Evolutionary conservation across 2,888 invertebrate species (phyloP).

Genomic region (Pollenia angustigena): DNA sequence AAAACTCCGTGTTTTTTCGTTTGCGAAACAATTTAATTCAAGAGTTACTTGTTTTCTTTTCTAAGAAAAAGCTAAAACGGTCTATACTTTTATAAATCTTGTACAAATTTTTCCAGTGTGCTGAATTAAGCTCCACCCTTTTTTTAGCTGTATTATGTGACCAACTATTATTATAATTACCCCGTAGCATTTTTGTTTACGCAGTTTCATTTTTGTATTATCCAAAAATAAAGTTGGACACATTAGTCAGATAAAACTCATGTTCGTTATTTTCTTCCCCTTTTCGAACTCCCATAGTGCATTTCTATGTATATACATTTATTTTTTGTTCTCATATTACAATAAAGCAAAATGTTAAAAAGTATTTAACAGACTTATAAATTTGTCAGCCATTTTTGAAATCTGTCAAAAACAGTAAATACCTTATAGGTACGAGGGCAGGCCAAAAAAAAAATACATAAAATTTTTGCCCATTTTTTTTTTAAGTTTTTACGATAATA

Average conservation of each 20-base stretch:
- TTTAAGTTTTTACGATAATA: background rate
- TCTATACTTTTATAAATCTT: too few relatives aligned
- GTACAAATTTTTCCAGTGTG: slow-evolving; percentile 19
- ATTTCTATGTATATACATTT: background rate
- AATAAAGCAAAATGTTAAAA: background rate
- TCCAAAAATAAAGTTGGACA: too few relatives aligned
- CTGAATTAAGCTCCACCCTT: slow-evolving; percentile 48
- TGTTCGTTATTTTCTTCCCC: too few relatives aligned
- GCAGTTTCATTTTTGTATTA: too few relatives aligned
- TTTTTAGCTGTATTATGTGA: background rate
- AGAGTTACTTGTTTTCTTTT: too few relatives aligned
- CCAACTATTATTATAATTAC: background rate
- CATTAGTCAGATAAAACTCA: too few relatives aligned
- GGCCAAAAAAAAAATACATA: background rate
- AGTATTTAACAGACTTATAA: slow-evolving; percentile 20
- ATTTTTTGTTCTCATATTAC: too few relatives aligned
- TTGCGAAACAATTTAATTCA: too few relatives aligned
- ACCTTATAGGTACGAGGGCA: background rate
- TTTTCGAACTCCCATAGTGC: background rate
- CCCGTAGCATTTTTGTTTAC: background rate
- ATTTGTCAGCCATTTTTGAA: slow-evolving; percentile 59
- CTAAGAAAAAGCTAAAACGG: too few relatives aligned
- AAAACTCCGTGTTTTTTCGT: too few relatives aligned
- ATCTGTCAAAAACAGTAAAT: slow-evolving; percentile 65
- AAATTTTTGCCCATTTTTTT: too few relatives aligned